phyloP scores from a whole-genome alignment of 1,140 invertebrate species.

The Halesus radiatus region DNA sequence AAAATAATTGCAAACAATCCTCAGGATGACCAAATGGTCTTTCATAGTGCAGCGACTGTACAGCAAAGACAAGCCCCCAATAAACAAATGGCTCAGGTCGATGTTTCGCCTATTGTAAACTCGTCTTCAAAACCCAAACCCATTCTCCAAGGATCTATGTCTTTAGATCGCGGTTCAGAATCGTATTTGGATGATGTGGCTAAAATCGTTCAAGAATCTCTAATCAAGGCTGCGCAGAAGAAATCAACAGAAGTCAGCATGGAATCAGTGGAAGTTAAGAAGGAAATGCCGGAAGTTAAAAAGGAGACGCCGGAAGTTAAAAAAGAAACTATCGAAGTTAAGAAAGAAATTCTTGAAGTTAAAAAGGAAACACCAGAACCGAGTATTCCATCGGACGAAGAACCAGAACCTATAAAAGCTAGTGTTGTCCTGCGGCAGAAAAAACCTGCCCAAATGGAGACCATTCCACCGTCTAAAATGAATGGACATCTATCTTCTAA shows the following conservation, averaged over 20 bases:
- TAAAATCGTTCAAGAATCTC: constrained; percentile 48
- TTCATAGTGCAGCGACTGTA: constrained; percentile 60
- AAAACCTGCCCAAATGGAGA: constrained; percentile 34
- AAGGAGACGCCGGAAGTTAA: constrained; percentile 8
- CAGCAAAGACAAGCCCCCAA: constrained; percentile 60
- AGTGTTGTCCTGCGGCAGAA: constrained; percentile 38
- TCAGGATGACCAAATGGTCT: constrained; percentile 59
- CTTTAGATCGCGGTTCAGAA: constrained; percentile 42
- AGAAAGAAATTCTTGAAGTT: constrained; percentile 1
- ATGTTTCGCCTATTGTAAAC: constrained; percentile 58
- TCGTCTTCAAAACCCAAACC: constrained; percentile 50
- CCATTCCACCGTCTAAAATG: background rate
- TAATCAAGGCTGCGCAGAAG: constrained; percentile 46
- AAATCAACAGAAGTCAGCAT: constrained; percentile 1
- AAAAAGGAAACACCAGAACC: constrained; percentile 23
- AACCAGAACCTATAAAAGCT: constrained; percentile 27
- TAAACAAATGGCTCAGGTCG: constrained; percentile 61
- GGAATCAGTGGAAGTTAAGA: constrained; percentile 1
- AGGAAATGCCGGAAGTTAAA: constrained; percentile 10
- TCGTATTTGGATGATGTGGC: constrained; percentile 36
- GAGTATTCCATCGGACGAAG: constrained; percentile 39
- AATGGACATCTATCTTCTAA: constrained; percentile 33
- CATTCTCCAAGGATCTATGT: constrained; percentile 40
- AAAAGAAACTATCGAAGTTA: constrained; percentile 1
- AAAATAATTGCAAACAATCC: background rate